A percentile compares a stretch with the other conserved stretches of the same genome.
phyloP scores from a whole-genome alignment of 2,888 invertebrate species.

The Hyposoter dolosus region DNA sequence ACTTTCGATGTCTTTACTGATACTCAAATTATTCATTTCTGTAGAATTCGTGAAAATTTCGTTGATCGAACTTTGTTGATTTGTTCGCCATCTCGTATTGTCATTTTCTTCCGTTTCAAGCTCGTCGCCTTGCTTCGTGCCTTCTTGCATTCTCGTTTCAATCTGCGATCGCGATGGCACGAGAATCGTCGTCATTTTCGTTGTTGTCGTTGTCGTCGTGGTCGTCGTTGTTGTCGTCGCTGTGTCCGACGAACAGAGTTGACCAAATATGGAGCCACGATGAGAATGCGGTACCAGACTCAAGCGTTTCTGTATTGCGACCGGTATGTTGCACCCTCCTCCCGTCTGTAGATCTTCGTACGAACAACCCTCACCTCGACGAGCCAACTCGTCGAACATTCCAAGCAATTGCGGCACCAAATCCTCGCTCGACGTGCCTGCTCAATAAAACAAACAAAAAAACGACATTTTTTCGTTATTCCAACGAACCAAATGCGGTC shows the following conservation, averaged over 20 bases:
- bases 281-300: conserved; percentile 79
- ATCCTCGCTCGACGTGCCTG: conserved; percentile 93
- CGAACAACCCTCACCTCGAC: conserved; percentile 78
- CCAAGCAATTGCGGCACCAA: conserved; percentile 94
- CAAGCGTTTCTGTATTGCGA: conserved; percentile 80
- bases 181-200: conserved; percentile 33
- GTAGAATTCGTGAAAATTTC: conserved; percentile 3
- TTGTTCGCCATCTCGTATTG: not conserved
- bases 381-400: conserved; percentile 92
- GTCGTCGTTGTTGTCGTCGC: conserved; percentile 43
- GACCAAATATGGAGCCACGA: conserved; percentile 79
- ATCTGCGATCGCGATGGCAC: conserved; percentile 1
- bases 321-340: conserved; percentile 75
- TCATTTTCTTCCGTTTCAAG: not conserved
- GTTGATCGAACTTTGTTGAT: not conserved
- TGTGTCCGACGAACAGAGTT: conserved; percentile 70
- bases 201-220: conserved; percentile 25
- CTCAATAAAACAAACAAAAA: conserved; percentile 81
- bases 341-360: conserved; percentile 73
- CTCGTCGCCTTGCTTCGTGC: conserved; percentile 3
- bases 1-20: conserved; percentile 3
- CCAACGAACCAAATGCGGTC: not conserved
- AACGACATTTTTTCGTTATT: not conserved
- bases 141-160: conserved; percentile 15
- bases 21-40: not conserved